A percentile compares a stretch with the other conserved stretches of the same genome.
Conservation (phyloP, 2,113 vertebrate species). For the Microtus richardsoni region DNA sequence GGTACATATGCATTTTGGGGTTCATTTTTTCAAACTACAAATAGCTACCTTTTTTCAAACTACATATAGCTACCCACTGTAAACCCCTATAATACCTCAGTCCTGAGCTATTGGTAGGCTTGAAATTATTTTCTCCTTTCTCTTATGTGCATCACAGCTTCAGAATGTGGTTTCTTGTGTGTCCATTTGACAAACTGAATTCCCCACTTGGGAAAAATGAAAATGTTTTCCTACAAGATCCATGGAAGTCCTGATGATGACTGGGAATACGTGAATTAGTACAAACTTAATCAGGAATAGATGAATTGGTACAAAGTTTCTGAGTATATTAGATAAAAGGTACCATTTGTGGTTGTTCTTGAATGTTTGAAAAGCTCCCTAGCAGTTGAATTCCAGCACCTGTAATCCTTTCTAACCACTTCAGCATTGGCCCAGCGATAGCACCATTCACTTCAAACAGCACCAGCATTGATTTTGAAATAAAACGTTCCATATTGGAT, state of each 20-base stretch:
- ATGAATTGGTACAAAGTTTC: neutral
- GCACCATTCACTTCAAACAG: conserved; percentile 59
- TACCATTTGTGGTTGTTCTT: neutral
- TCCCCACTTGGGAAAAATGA: neutral
- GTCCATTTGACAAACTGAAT: neutral
- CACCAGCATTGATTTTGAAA: conserved; percentile 75
- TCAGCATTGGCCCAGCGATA: conserved; percentile 15
- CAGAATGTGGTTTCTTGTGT: neutral
- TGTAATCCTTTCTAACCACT: conserved; percentile 52
- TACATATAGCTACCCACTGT: neutral
- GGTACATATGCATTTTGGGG: neutral
- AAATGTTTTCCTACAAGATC: neutral
- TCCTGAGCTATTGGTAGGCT: neutral
- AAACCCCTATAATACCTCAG: neutral
- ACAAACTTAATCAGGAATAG: neutral
- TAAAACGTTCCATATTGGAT: conserved; percentile 64
- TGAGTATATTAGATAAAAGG: neutral
- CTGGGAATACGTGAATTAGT: neutral
- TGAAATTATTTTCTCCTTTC: neutral
- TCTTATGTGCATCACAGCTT: neutral
- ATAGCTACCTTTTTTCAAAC: neutral
- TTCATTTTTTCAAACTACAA: neutral
- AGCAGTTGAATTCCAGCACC: conserved; percentile 48
- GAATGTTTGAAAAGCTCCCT: conserved; percentile 36
- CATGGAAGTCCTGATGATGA: neutral